Base-by-base conservation (phyloP, 1,140 invertebrate species). In the Spodoptera litura region DNA sequence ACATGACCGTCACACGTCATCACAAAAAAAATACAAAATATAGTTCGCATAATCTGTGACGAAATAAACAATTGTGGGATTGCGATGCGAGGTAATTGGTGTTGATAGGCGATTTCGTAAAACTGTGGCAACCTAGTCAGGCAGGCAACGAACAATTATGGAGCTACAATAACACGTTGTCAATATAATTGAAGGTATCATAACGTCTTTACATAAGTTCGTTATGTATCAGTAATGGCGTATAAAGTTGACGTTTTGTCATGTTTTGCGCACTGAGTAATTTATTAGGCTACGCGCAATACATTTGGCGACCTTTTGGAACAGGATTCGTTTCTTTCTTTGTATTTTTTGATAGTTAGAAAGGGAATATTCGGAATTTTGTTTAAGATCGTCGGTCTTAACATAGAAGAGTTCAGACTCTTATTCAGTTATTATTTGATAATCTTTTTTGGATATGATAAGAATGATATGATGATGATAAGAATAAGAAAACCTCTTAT, bases 161-260 rank as follows among this genome's bases (percentile, higher is more conserved):
- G 83, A 68, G 78, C 77, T 86, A 89, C 83, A 89, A 91, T 90
- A 88, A 88, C 84, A 87, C 77, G 84, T 82, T 91, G 86, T 86
- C 84, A 87, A 83, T 88, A 25, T 91, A 91, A 91, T 91, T 87
- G 80, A 78, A 81, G 86, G 89, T 90, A 89, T 91, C 85, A 87
- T 86, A 79, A 80, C 80, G 71, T 83, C 79, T 80, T 83, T 85
- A 82, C 82, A 85, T 83, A 85, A 82, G 78, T 84, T 83, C 78
- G 87, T 84, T 87, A 85, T 74, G 77, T 61, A 73, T 78, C 61
- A 62, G 72, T 76, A 55, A 74, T 78, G 38, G 70, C 8, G 70
- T 31, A 83, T 71, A 82, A 84, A 86, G 81, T 87, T 81, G 79
- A 81, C 78, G 82, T 77, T 76, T 85, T 81, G 85, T 88, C 82